phyloP scores from a whole-genome alignment of 92 coral and sea anemone species.

The Bergia puertoricense region DNA sequence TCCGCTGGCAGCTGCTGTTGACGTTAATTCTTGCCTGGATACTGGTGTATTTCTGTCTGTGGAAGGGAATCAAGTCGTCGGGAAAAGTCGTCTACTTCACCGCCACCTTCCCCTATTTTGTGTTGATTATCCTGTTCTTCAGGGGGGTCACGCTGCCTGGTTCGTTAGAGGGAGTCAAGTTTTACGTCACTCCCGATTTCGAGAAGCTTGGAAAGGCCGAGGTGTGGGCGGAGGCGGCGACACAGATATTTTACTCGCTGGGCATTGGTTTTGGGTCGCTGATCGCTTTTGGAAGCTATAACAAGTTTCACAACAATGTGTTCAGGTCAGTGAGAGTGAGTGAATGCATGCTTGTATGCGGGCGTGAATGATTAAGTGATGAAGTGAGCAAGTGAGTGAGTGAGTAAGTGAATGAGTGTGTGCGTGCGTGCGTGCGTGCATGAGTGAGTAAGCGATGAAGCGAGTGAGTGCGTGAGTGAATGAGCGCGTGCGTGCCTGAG shows the following conservation, averaged over 20 bases:
- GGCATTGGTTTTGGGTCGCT: slow-evolving; percentile 99
- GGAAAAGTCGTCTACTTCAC: slow-evolving; percentile 99
- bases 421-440: too few species aligned
- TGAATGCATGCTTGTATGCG: too few species aligned
- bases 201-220: slow-evolving; percentile 85
- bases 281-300: slow-evolving; percentile 96
- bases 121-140: slow-evolving; percentile 82
- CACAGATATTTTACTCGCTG: slow-evolving; percentile 96
- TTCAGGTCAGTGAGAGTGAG: slow-evolving; percentile 67
- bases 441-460: too few species aligned
- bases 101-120: slow-evolving; percentile 96
- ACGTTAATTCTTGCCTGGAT: slow-evolving; percentile 92
- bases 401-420: too few species aligned
- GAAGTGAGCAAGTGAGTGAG: not conserved
- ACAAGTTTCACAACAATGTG: slow-evolving; percentile 94
- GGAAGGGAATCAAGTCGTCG: slow-evolving; percentile 99
- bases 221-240: slow-evolving; percentile 97
- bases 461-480: too few species aligned
- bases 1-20: slow-evolving; percentile 89
- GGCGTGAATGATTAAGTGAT: not conserved
- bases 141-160: slow-evolving; percentile 97
- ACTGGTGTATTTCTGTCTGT: slow-evolving; percentile 93
- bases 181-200: slow-evolving; percentile 91
- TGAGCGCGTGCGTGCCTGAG: too few species aligned
- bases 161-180: slow-evolving; percentile 83